Percentiles rank a stretch among this genome's conserved stretches.
These are phyloP conservation scores for Tetraneura akinire DNA, from an alignment of 1,140 invertebrate genomes.

Conservation along the genomic window DNA sequence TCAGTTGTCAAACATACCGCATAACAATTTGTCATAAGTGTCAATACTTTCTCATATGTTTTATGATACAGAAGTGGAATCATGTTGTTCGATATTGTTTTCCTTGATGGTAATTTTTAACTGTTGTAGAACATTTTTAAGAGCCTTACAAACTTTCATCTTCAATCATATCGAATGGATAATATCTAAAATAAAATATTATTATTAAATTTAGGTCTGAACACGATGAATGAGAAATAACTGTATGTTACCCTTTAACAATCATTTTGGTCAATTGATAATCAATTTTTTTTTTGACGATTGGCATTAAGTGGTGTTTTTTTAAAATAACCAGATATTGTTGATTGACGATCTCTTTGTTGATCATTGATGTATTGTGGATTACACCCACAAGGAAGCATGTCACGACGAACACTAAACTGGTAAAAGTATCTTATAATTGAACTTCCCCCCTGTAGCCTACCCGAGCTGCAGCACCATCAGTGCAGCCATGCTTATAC, in stretches of 20 bases:
- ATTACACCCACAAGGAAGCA: too few species aligned
- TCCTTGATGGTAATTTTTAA: constrained; percentile 54
- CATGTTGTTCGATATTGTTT: constrained; percentile 54
- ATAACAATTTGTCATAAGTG: not conserved
- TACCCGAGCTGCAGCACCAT: too few species aligned
- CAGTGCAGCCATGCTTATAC: too few species aligned
- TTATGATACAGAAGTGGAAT: constrained; percentile 53
- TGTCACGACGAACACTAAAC: too few species aligned
- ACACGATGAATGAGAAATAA: too few species aligned
- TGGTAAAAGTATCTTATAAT: too few species aligned
- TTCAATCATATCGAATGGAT: not conserved
- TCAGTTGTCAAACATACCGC: not conserved
- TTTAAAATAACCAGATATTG: not conserved
- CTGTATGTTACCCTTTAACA: constrained; percentile 14
- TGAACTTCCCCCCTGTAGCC: too few species aligned
- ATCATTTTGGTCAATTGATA: constrained; percentile 2
- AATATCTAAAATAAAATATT: not conserved
- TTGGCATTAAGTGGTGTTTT: not conserved
- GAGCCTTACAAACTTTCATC: constrained; percentile 53
- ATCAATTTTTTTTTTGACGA: not conserved
- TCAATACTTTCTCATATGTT: constrained; percentile 48
- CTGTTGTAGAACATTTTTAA: constrained; percentile 53
- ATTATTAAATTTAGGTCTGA: not conserved
- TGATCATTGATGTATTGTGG: too few species aligned
- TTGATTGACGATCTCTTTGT: not conserved